Evolutionary conservation across 2,888 invertebrate species (phyloP).

Genomic region (Tiliacea citrago): DNA sequence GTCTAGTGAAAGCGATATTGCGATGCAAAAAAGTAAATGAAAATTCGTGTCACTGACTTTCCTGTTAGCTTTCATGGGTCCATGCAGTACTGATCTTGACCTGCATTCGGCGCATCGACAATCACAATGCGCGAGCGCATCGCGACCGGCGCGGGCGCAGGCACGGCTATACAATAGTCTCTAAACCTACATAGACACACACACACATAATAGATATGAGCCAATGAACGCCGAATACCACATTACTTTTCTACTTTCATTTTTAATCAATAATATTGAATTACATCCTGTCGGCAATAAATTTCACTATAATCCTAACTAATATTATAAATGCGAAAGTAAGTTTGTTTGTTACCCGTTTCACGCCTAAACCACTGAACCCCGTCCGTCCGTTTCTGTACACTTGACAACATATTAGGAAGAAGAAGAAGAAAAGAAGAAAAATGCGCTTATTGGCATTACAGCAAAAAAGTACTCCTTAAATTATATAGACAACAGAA

Average conservation of each 20-base stretch:
- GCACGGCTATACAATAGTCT: constrained; percentile 37
- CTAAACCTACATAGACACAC: constrained; percentile 10
- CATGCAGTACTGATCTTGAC: constrained; percentile 79
- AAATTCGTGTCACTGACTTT: constrained; percentile 89
- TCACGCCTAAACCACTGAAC: no score
- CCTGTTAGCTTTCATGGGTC: constrained; percentile 81
- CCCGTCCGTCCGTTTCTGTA: no score
- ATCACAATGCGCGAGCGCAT: constrained; percentile 52
- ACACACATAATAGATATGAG: constrained; percentile 30
- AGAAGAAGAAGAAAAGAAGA: no score
- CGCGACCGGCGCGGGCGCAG: constrained; percentile 40
- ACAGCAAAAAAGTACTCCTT: no score
- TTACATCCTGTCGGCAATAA: constrained; percentile 59
- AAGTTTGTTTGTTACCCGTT: no score
- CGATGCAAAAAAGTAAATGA: constrained; percentile 87
- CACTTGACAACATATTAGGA: no score
- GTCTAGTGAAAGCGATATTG: constrained; percentile 89
- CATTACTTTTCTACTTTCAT: constrained; percentile 59
- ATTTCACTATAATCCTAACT: constrained; percentile 58
- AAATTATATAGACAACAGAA: no score
- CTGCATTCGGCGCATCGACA: constrained; percentile 73
- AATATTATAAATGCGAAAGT: no score
- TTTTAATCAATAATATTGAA: constrained; percentile 58
- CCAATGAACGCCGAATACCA: constrained; percentile 43
- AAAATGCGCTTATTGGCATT: no score